phyloP scores from a whole-genome alignment of 2,113 vertebrate genomes.

The Crotalus viridis region DNA sequence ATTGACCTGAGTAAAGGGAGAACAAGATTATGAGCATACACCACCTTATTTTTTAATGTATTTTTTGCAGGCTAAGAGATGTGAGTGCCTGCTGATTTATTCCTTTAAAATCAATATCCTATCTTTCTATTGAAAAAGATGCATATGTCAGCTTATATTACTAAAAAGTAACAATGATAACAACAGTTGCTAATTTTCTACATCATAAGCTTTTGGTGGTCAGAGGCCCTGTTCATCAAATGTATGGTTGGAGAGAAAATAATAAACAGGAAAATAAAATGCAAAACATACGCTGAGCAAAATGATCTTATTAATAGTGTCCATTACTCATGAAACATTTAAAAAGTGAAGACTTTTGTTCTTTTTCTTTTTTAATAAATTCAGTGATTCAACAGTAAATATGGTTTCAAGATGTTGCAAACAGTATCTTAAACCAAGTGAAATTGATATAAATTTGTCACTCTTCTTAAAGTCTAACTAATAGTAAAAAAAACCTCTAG shows the following conservation, averaged over 20 bases:
- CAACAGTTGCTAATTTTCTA: not conserved
- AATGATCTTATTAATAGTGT: not conserved
- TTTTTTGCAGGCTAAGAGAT: not conserved
- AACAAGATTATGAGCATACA: not conserved
- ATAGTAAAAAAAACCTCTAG: not conserved
- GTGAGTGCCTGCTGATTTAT: not conserved
- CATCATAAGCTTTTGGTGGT: not conserved
- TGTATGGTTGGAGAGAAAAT: not conserved
- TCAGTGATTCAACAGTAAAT: not conserved
- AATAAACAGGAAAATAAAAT: not conserved
- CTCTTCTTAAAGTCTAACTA: not conserved
- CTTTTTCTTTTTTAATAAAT: not conserved
- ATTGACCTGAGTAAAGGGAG: not conserved
- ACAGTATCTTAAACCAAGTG: not conserved
- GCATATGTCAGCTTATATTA: not conserved
- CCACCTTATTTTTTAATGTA: not conserved
- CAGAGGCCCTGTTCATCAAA: not conserved
- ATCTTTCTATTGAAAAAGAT: not conserved
- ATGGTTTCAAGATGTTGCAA: not conserved
- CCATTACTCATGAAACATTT: not conserved
- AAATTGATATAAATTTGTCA: not conserved
- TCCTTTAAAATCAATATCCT: not conserved
- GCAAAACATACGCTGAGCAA: not conserved
- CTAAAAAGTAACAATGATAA: not conserved
- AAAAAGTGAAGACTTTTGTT: not conserved